Conservation (phyloP, 2,797 vertebrate species). For the Hypotaenidia philippensis region DNA sequence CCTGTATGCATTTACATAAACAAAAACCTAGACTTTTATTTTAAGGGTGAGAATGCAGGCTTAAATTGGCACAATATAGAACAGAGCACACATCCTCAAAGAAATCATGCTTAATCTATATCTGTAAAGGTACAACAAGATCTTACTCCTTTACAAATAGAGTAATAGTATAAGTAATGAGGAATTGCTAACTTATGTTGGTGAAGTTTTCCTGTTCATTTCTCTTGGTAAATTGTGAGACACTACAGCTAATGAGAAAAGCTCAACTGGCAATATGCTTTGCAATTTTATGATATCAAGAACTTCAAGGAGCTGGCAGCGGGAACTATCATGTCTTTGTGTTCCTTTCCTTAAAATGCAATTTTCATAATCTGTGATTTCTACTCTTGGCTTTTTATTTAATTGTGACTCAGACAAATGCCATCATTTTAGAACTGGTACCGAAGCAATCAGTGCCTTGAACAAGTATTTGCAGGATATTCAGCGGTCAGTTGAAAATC, state of each 20-base stretch:
- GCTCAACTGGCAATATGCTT: neutral
- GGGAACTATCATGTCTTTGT: neutral
- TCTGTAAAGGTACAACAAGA: neutral
- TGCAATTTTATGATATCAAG: neutral
- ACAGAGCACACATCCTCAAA: neutral
- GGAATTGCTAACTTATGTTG: neutral
- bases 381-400: neutral
- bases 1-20: neutral
- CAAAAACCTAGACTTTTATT: neutral
- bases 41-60: neutral
- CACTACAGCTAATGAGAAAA: neutral
- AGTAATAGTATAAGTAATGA: neutral
- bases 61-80: neutral
- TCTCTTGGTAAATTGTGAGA: neutral
- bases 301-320: neutral
- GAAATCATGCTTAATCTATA: neutral
- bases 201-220: neutral
- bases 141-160: neutral
- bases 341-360: neutral
- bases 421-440: neutral
- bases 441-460: neutral
- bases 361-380: neutral
- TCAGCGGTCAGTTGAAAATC: neutral
- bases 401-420: neutral
- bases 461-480: neutral